phyloP scores from a whole-genome alignment of 2,113 vertebrate species.

The Silurus meridionalis region DNA sequence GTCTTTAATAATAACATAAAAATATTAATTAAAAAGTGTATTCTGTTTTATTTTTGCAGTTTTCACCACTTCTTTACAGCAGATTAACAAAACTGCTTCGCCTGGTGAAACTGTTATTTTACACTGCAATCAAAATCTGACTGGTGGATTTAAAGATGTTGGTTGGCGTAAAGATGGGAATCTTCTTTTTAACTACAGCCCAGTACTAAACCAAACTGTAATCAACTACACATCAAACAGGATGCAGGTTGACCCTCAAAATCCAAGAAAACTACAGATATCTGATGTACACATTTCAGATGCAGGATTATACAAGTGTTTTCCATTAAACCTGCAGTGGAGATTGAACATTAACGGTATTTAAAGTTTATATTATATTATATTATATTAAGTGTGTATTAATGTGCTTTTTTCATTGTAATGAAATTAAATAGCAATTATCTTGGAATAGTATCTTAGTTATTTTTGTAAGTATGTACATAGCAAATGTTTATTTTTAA shows the following conservation, averaged over 20 bases:
- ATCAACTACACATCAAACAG: constrained; percentile 26
- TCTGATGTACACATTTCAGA: constrained; percentile 20
- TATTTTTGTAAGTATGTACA: not conserved
- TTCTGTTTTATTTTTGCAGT: not conserved
- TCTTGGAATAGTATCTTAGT: no score
- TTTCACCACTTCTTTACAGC: not conserved
- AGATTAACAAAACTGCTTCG: not conserved
- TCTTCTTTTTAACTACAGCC: not conserved
- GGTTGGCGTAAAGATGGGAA: constrained; percentile 13
- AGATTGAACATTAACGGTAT: not conserved
- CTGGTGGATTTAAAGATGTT: not conserved
- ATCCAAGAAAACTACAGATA: constrained; percentile 20
- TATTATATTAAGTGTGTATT: no score
- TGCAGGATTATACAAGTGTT: constrained; percentile 18
- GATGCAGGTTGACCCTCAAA: constrained; percentile 14
- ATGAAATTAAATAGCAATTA: no score
- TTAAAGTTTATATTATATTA: no score
- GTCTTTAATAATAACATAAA: not conserved
- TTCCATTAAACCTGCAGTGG: not conserved
- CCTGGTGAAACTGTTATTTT: constrained; percentile 32
- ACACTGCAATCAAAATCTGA: not conserved
- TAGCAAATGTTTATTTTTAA: not conserved
- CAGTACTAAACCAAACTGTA: not conserved
- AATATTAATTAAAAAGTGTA: not conserved
- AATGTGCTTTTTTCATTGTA: no score